phyloP scores from a whole-genome alignment of 2,888 invertebrate genomes.

The Amiota communis region DNA sequence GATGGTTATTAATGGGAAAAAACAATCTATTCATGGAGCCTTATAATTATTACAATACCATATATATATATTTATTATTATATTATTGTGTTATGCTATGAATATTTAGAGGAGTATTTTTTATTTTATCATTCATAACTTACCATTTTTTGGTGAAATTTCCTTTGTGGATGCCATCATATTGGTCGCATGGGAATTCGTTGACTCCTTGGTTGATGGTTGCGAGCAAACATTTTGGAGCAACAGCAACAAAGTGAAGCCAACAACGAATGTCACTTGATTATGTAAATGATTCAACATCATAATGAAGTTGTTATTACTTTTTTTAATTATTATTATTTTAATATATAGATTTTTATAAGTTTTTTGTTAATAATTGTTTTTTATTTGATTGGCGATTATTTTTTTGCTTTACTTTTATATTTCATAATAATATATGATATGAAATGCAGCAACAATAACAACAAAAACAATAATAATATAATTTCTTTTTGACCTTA shows the following conservation, averaged over 20 bases:
- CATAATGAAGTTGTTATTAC: not conserved
- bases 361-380: not conserved
- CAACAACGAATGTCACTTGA: not conserved
- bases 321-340: too few relatives aligned
- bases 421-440: too few relatives aligned
- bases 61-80: too few relatives aligned
- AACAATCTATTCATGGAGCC: too few relatives aligned
- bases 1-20: too few relatives aligned
- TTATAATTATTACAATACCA: not conserved
- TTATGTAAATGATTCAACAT: constrained; percentile 19
- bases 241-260: constrained; percentile 28
- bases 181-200: constrained; percentile 2
- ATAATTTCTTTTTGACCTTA: too few relatives aligned
- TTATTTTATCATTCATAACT: too few relatives aligned
- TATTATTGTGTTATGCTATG: too few relatives aligned
- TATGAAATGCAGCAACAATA: too few relatives aligned
- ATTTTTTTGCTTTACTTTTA: not conserved
- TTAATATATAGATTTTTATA: constrained; percentile 2
- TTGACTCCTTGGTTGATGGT: constrained; percentile 26
- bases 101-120: not conserved
- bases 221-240: constrained; percentile 27
- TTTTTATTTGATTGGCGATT: not conserved
- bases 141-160: constrained; percentile 36
- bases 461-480: too few relatives aligned
- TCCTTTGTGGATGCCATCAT: constrained; percentile 12